Percentiles rank a stretch among this genome's conserved stretches.
Evolutionary conservation across 2,113 vertebrate species (phyloP).

Genomic region (Polypterus bichir): DNA sequence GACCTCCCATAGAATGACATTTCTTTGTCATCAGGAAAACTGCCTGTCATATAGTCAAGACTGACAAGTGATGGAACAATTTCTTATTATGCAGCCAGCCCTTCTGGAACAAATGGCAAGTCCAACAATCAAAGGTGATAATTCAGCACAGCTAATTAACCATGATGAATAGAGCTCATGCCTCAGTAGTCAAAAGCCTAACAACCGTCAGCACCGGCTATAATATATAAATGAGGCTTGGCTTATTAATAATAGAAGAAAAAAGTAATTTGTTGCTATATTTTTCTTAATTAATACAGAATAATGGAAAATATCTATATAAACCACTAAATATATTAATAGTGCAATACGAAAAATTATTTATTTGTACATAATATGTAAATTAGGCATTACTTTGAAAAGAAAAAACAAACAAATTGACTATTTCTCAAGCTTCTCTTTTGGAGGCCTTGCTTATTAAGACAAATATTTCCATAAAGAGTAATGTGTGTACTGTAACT

Average conservation of each 20-base stretch:
- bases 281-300: neutral
- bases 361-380: no score
- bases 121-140: slow-evolving; percentile 40
- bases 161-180: slow-evolving; percentile 33
- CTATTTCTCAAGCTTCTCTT: no score
- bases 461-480: no score
- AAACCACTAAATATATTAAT: no score
- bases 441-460: no score
- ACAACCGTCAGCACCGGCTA: slow-evolving; percentile 43
- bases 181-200: slow-evolving; percentile 39
- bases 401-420: no score
- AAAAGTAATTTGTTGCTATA: neutral
- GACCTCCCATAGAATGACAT: slow-evolving; percentile 17
- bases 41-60: slow-evolving; percentile 9
- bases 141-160: slow-evolving; percentile 45
- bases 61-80: slow-evolving; percentile 30
- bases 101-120: slow-evolving; percentile 23
- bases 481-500: no score
- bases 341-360: no score
- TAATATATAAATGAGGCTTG: slow-evolving; percentile 18
- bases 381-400: no score
- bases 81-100: slow-evolving; percentile 35
- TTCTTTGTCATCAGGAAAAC: slow-evolving; percentile 36
- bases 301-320: no score
- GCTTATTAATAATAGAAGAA: neutral